phyloP scores from a whole-genome alignment of 2,888 invertebrate species.

The Caenorhabditis japonica region DNA sequence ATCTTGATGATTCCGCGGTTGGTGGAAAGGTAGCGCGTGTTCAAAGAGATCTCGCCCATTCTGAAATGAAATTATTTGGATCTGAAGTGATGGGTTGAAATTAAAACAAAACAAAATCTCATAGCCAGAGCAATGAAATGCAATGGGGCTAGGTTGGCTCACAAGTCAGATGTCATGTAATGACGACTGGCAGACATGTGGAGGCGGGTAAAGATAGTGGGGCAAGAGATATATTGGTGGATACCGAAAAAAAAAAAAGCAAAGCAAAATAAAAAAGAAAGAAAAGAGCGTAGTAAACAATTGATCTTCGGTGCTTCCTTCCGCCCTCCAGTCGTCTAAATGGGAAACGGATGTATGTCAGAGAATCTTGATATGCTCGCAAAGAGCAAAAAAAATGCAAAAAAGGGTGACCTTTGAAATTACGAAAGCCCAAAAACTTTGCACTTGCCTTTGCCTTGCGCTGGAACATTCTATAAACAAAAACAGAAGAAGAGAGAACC shows the following conservation, averaged over 20 bases:
- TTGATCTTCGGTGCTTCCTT: constrained; percentile 33
- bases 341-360: constrained; percentile 36
- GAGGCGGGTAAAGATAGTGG: too few species aligned
- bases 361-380: constrained; percentile 11
- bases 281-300: constrained; percentile 35
- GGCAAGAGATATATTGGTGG: constrained; percentile 2
- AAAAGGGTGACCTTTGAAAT: too few species aligned
- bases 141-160: neutral
- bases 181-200: neutral
- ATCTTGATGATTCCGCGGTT: constrained; percentile 72
- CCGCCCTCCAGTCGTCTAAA: constrained; percentile 1
- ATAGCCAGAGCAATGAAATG: too few species aligned
- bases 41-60: constrained; percentile 65
- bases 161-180: constrained; percentile 22
- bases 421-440: too few species aligned
- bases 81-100: too few species aligned
- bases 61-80: constrained; percentile 31
- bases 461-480: too few species aligned
- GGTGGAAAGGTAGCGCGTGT: constrained; percentile 68
- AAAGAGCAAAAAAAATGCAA: too few species aligned
- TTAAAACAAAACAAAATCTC: neutral
- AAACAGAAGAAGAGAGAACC: too few species aligned
- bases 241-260: neutral
- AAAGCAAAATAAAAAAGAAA: constrained; percentile 28
- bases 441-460: too few species aligned